phyloP scores from a whole-genome alignment of 1,140 invertebrate genomes.

The Aphis craccivora region DNA sequence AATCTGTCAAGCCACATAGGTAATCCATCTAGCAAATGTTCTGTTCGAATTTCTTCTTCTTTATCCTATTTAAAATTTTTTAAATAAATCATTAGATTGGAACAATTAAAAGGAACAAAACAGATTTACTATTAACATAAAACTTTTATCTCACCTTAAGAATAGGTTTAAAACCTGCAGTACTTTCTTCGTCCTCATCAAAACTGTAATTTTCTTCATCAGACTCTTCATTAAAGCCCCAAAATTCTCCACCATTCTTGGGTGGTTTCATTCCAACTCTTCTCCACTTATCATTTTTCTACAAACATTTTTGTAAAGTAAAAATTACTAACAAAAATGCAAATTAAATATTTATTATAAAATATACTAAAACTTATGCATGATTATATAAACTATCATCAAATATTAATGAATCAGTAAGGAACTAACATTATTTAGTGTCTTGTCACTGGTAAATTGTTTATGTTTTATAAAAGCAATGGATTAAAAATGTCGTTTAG shows the following conservation, averaged over 20 bases:
- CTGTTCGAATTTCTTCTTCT: constrained; percentile 64
- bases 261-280: constrained; percentile 41
- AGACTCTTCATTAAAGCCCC: constrained; percentile 40
- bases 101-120: neutral
- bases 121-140: neutral
- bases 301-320: neutral
- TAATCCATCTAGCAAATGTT: constrained; percentile 88
- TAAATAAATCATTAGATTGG: neutral
- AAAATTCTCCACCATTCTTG: constrained; percentile 37
- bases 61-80: neutral
- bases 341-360: neutral
- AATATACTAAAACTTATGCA: no score
- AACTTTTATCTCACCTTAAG: constrained; percentile 5
- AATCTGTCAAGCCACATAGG: constrained; percentile 96
- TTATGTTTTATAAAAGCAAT: neutral
- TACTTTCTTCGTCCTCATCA: constrained; percentile 52
- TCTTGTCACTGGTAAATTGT: neutral
- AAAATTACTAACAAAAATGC: neutral
- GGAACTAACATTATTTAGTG: neutral
- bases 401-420: neutral
- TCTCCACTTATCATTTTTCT: constrained; percentile 55
- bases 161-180: constrained; percentile 48
- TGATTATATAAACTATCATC: neutral
- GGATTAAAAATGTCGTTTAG: neutral
- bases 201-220: constrained; percentile 45